These are phyloP conservation scores for Stratiomys singularior DNA, from an alignment of 2,888 invertebrate species.

Conservation along the genomic window DNA sequence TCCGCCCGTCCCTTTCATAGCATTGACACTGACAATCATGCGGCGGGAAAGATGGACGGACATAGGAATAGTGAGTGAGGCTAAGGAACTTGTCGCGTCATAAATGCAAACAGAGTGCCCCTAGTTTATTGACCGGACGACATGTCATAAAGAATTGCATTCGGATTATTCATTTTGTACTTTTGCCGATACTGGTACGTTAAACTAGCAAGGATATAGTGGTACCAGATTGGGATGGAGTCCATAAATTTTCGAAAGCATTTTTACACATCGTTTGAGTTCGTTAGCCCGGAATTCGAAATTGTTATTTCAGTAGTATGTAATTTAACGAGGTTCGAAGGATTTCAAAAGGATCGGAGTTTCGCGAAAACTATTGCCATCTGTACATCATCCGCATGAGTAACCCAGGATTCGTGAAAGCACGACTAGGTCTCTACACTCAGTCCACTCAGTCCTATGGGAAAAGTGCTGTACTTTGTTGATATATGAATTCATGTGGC, in stretches of 20 bases:
- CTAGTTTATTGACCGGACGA: constrained; percentile 28
- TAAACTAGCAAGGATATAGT: not conserved
- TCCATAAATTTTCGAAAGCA: not conserved
- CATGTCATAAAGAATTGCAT: not conserved
- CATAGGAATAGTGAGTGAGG: constrained; percentile 17
- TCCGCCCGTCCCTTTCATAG: not conserved
- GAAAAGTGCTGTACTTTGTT: no score
- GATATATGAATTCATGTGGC: no score
- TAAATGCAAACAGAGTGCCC: not conserved
- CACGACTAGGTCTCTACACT: no score
- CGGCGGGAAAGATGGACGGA: not conserved
- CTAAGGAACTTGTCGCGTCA: constrained; percentile 24
- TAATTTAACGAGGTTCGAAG: no score
- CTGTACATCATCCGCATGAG: no score
- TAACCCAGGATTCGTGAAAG: no score
- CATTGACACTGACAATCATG: constrained; percentile 35
- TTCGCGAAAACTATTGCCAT: no score
- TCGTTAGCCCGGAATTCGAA: no score
- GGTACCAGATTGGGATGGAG: not conserved
- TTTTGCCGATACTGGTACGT: not conserved
- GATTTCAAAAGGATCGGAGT: no score
- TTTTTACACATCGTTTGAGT: no score
- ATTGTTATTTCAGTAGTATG: no score
- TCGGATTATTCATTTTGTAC: not conserved
- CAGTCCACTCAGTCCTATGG: no score